Evolutionary conservation across 2,113 vertebrate species (phyloP).

Genomic region (Chionis minor): DNA sequence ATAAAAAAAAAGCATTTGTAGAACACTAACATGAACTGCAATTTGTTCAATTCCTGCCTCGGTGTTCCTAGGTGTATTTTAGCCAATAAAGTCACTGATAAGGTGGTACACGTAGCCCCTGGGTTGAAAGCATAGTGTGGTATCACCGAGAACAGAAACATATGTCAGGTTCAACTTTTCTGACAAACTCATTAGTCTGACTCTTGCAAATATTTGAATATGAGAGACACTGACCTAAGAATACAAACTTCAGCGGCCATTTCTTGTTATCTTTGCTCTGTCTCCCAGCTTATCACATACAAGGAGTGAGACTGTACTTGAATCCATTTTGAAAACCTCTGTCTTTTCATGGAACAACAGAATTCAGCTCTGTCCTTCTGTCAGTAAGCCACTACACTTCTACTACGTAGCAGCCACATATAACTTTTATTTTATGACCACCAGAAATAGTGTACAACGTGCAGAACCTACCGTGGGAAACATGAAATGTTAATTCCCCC

Average conservation of each 20-base stretch:
- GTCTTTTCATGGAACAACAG: background rate
- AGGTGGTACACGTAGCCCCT: background rate
- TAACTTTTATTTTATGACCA: background rate
- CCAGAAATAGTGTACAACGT: background rate
- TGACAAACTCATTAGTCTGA: background rate
- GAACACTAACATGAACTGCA: background rate
- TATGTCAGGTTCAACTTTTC: background rate
- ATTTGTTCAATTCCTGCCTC: background rate
- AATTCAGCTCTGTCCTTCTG: background rate
- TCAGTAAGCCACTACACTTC: background rate
- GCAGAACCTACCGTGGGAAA: background rate
- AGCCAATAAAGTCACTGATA: background rate
- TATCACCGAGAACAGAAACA: background rate
- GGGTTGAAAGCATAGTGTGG: background rate
- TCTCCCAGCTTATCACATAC: background rate
- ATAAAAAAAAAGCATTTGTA: background rate
- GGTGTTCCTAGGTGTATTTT: background rate
- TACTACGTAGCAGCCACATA: background rate
- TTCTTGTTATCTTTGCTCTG: background rate
- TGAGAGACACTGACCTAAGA: background rate
- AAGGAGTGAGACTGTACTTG: background rate
- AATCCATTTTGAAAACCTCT: background rate
- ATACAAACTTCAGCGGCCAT: background rate
- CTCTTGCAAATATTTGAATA: background rate
- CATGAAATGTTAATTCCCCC: background rate